A percentile compares a stretch with the other conserved stretches of the same genome.
Conservation (phyloP, 1,140 invertebrate genomes). For the Drosophila leontia region DNA sequence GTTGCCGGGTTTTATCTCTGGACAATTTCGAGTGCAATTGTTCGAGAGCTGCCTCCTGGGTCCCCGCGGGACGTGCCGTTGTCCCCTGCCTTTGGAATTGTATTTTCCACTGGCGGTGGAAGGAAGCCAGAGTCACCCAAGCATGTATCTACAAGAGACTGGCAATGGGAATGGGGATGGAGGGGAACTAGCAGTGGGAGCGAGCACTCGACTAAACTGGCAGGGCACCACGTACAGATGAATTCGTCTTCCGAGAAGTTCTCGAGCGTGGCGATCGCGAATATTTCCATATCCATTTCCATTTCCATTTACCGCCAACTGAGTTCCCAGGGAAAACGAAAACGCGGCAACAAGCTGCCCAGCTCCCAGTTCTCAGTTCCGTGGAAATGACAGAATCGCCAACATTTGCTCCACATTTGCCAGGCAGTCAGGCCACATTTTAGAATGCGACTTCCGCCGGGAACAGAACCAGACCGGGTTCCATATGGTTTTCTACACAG, state of each 20-base stretch:
- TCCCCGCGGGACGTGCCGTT: slow-evolving; percentile 62
- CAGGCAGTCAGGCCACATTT: slow-evolving; percentile 12
- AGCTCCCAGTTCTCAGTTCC: slow-evolving; percentile 38
- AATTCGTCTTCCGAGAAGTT: slow-evolving; percentile 67
- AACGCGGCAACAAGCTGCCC: slow-evolving; percentile 28
- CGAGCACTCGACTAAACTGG: slow-evolving; percentile 32
- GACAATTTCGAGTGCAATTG: slow-evolving; percentile 65
- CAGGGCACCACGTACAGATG: slow-evolving; percentile 50
- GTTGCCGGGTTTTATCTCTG: slow-evolving; percentile 50
- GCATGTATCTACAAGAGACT: slow-evolving; percentile 56
- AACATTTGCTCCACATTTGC: slow-evolving; percentile 71
- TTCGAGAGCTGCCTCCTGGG: slow-evolving; percentile 31
- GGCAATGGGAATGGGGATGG: slow-evolving; percentile 12
- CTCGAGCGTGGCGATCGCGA: slow-evolving; percentile 54
- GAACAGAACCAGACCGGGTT: background rate
- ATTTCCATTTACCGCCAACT: slow-evolving; percentile 64
- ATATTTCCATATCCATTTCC: slow-evolving; percentile 65
- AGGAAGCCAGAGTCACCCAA: slow-evolving; percentile 65
- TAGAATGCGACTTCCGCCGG: slow-evolving; percentile 61
- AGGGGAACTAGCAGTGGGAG: slow-evolving; percentile 13
- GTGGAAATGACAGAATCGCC: slow-evolving; percentile 53
- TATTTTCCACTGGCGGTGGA: slow-evolving; percentile 39
- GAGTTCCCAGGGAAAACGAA: slow-evolving; percentile 67
- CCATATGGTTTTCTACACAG: slow-evolving; percentile 15
- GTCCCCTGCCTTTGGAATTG: slow-evolving; percentile 53